Evolutionary conservation across 1,140 invertebrate genomes (phyloP), one percentile per base, ranked within the genome.

Genomic region (Drosophila teissieri): DNA sequence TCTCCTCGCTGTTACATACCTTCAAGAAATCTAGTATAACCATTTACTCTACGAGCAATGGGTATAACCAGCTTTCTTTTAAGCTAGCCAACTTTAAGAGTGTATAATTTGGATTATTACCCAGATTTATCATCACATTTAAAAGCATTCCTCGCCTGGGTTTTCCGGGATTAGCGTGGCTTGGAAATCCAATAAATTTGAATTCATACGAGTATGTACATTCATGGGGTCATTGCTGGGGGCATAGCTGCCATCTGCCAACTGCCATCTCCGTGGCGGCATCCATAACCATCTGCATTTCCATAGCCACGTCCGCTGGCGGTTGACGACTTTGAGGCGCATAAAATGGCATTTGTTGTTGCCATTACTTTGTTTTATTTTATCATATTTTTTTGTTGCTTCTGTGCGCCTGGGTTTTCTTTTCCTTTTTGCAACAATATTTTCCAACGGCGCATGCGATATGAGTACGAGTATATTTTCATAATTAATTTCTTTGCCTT

Each of bases 401-500:
- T 27, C 3, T 42, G 27, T 3, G n/a, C 11, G 19, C 45, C 12
- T 44, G 42, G 11, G 10, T 52, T 36, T 52, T 36, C 49, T 56
- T 17, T 36, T 64, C 17, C 39, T 53, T 45, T 45, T 45, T 15
- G 27, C 36, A 52, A 42, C 53, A 40, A 58, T 65, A 51, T 67
- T 67, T 67, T 67, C n/a, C 34, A 40, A 19, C 22, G 39, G 52
- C 53, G 34, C 69, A 57, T 72, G 69, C 70, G 70, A 73, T 73
- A 73, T 74, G 72, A 67, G 73, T 73, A 73, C 73, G 72, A 67
- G 73, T 75, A 57, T 57, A 76, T 76, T 76, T 76, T 75, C 73
- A 77, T 77, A 77, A 77, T 77, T 77, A 77, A 77, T 77, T 76
- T 77, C 73, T 76, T 68, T 53, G 51, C 58, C 57, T 49, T 73